Percentiles rank a stretch among this genome's conserved stretches.
These are phyloP conservation scores for Labeo catla DNA, from an alignment of 2,113 vertebrate genomes.

Conservation along the genomic window DNA sequence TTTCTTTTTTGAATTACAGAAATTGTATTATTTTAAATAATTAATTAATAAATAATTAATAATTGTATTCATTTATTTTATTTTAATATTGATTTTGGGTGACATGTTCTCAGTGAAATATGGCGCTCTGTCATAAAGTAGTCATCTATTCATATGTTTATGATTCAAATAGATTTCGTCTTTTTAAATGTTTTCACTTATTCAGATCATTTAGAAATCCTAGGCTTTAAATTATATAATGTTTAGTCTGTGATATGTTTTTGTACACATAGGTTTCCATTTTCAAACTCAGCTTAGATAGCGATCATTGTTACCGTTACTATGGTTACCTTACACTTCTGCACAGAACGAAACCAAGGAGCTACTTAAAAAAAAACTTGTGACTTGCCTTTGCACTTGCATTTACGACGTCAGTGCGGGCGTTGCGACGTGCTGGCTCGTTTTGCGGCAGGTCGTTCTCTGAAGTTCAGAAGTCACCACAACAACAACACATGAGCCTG, in stretches of 20 bases:
- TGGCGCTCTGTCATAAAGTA: background rate
- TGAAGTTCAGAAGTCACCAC: slow-evolving; percentile 28
- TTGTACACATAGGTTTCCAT: background rate
- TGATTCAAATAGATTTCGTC: background rate
- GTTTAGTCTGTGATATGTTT: background rate
- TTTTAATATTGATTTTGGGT: background rate
- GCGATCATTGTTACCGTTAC: background rate
- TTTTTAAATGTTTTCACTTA: background rate
- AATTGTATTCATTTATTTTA: no score
- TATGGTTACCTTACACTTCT: background rate
- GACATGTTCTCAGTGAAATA: background rate
- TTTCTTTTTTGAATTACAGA: no score
- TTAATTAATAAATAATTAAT: no score
- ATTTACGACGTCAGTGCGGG: background rate
- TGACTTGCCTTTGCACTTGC: no score
- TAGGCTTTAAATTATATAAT: background rate
- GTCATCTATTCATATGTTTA: background rate
- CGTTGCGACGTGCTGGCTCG: slow-evolving; percentile 52
- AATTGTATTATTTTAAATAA: no score
- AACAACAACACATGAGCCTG: slow-evolving; percentile 64
- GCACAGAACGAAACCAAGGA: background rate
- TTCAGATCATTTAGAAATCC: background rate
- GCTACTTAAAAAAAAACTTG: background rate
- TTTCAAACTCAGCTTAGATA: background rate
- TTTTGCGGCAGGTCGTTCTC: slow-evolving; percentile 64